Base-by-base conservation (phyloP, 2,113 vertebrate species). In the Nibea albiflora region DNA sequence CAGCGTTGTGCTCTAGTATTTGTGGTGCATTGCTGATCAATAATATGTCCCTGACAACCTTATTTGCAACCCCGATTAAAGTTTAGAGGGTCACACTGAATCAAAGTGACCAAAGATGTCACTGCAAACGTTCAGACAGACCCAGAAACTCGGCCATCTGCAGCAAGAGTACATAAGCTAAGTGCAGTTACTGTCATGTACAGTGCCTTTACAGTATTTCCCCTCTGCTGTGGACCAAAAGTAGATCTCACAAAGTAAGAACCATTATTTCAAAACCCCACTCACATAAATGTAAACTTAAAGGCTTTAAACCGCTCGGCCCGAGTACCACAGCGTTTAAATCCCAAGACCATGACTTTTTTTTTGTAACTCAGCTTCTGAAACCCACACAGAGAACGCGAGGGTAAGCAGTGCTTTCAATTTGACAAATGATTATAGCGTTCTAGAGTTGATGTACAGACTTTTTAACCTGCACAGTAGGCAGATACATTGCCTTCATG, bases 401-500 rank as follows among this genome's bases (percentile, higher is more conserved):
- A 80, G 20, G 16, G 76, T 77, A 84, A 80, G 68, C 85, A 76
- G 50, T 26, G 44, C 64, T 76, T 80, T 89, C 78, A 90, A 54
- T 85, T 31, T 92, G 89, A 91, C 79, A 85, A 89, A 93, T 84
- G 85, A 82, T 56, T 53, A 11, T 31, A 44, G 60, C 66, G 84
- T 76, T 73, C 57, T 80, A 3, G 60, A 77, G 70, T 73, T 87
- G 78, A 79, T 71, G 64, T 53, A 62, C 50, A 50, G 62, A 73
- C 57, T 67, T 73, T 80, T 83, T 73, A 81, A 71, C 75, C 74
- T 68, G 79, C 85, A 67, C 85, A 80, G 72, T 22, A 81, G 73
- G 86, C 72, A 85, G 76, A 64, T 80, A 57, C 81, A 69, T 78
- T 65, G 64, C 76, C 81, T 82, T 90, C 85, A 92, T 91, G 87